These are phyloP conservation scores for Rhineura floridana DNA, from an alignment of 2,113 vertebrate species.

Conservation along the genomic window DNA sequence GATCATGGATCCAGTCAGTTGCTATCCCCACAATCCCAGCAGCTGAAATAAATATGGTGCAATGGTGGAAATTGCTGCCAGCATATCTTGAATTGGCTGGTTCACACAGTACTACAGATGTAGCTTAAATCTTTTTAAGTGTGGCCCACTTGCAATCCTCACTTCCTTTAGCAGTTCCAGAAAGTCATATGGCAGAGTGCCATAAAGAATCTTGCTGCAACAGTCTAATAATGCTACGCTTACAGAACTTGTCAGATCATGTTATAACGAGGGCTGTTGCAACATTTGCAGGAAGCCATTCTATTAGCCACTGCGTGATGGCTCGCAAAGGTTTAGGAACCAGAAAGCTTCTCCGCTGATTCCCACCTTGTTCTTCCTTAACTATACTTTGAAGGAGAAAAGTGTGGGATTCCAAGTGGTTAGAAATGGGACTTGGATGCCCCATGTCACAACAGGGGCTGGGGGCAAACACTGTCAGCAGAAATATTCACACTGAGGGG, in stretches of 20 bases:
- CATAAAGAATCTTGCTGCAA: not conserved
- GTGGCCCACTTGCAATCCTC: not conserved
- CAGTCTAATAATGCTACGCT: not conserved
- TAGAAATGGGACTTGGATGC: not conserved
- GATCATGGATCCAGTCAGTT: too few relatives aligned
- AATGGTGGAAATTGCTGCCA: too few relatives aligned
- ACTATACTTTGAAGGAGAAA: not conserved
- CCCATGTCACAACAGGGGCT: not conserved
- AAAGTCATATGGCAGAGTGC: not conserved
- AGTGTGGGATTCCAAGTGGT: not conserved
- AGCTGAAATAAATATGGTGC: too few relatives aligned
- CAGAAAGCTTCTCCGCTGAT: not conserved
- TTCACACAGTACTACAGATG: too few relatives aligned
- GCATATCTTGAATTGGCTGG: not conserved
- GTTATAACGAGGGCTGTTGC: not conserved
- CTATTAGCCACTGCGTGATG: not conserved
- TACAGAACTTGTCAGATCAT: not conserved
- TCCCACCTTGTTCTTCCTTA: not conserved
- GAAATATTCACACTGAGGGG: not conserved
- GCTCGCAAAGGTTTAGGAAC: not conserved
- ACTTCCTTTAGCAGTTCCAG: not conserved
- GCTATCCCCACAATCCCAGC: not conserved
- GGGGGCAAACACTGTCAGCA: not conserved
- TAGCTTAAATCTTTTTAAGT: not conserved
- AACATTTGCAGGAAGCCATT: too few relatives aligned